Evolutionary conservation across 2,113 vertebrate genomes (phyloP).

Genomic region (Lynx canadensis): DNA sequence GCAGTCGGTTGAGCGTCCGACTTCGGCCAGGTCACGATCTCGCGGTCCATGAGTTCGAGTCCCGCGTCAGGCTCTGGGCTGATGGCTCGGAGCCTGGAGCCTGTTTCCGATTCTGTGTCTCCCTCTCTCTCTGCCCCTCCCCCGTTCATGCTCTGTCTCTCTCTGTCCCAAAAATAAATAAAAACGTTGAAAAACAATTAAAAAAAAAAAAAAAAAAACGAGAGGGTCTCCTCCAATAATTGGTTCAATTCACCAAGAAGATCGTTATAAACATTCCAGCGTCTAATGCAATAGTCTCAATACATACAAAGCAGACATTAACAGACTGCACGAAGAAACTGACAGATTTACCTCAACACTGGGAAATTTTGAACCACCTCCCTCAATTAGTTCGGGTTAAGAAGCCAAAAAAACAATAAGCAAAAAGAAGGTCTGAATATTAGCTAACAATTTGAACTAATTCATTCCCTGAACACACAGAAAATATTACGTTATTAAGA

Average conservation of each 20-base stretch:
- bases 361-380: not conserved
- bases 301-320: not conserved
- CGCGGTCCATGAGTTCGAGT: too few species aligned
- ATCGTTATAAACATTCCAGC: not conserved
- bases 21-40: too few species aligned
- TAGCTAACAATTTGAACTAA: not conserved
- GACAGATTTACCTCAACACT: not conserved
- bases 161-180: too few species aligned
- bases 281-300: not conserved
- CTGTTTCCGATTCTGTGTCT: too few species aligned
- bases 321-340: not conserved
- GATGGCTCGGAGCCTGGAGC: too few species aligned
- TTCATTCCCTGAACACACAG: not conserved
- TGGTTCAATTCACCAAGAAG: not conserved
- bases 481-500: not conserved
- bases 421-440: not conserved
- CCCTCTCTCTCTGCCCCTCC: too few species aligned
- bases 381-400: not conserved
- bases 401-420: not conserved
- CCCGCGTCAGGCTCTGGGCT: too few species aligned
- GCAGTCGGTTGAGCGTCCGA: too few species aligned
- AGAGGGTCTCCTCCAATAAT: not conserved
- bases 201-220: too few species aligned
- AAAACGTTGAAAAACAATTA: too few species aligned
- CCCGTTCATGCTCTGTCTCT: too few species aligned